Percentiles rank a stretch among this genome's conserved stretches.
These are phyloP conservation scores for Agrotis ipsilon DNA, from an alignment of 2,888 invertebrate genomes.

Conservation along the genomic window DNA sequence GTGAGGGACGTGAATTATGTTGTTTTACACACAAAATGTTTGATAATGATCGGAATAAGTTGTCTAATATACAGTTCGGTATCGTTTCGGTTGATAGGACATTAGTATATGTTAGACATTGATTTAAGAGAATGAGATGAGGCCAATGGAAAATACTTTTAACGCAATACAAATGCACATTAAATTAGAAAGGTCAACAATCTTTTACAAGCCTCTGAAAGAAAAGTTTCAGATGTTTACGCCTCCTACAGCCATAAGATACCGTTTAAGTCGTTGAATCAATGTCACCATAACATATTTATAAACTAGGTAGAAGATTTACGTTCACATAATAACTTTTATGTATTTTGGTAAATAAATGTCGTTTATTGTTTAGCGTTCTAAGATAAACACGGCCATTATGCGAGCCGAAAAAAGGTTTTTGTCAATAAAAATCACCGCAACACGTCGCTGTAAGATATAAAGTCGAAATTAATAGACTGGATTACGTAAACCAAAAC, in stretches of 20 bases:
- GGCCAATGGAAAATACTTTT: no score
- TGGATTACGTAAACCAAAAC: conserved; percentile 83
- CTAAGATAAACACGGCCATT: conserved; percentile 61
- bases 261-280: background rate
- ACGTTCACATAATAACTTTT: conserved; percentile 36
- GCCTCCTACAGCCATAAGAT: background rate
- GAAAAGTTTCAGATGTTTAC: background rate
- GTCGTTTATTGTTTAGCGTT: conserved; percentile 40
- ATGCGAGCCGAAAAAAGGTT: conserved; percentile 63
- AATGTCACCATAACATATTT: conserved; percentile 38
- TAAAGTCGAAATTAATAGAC: conserved; percentile 78
- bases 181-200: background rate
- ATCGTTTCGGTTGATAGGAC: background rate
- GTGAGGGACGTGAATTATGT: conserved; percentile 77
- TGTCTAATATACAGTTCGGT: conserved; percentile 15
- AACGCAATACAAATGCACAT: background rate
- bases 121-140: background rate
- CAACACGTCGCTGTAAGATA: conserved; percentile 63
- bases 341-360: conserved; percentile 47
- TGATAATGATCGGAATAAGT: conserved; percentile 36
- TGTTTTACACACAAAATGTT: conserved; percentile 54
- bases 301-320: conserved; percentile 42
- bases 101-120: background rate
- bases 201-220: no score
- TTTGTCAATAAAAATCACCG: conserved; percentile 68